phyloP scores from a whole-genome alignment of 2,888 invertebrate species.

The Torymus auratus region DNA sequence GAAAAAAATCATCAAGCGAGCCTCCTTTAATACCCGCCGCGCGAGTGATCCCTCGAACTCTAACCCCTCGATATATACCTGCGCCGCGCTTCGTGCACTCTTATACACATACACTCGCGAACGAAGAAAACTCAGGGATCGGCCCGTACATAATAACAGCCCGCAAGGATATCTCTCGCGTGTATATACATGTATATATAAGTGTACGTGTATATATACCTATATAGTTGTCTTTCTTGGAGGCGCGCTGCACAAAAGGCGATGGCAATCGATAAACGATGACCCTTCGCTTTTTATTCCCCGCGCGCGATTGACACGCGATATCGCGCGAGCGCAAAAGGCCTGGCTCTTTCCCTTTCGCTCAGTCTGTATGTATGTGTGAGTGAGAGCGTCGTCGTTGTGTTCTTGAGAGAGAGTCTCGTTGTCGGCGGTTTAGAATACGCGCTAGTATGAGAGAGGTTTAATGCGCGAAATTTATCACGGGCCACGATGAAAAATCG shows the following conservation, averaged over 20 bases:
- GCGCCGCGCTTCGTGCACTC: background rate
- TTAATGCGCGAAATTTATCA: constrained; percentile 50
- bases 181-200: background rate
- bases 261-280: constrained; percentile 60
- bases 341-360: background rate
- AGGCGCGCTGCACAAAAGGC: constrained; percentile 44
- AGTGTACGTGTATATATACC: background rate
- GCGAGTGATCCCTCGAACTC: constrained; percentile 49
- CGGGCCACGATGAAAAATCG: constrained; percentile 44
- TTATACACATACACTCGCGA: background rate
- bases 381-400: background rate
- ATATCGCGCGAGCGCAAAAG: constrained; percentile 38
- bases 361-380: background rate
- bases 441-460: background rate
- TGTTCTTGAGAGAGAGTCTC: background rate
- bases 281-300: constrained; percentile 58
- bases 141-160: constrained; percentile 45
- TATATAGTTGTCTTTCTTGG: constrained; percentile 40
- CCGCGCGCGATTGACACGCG: constrained; percentile 58
- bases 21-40: constrained; percentile 31
- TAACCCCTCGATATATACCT: constrained; percentile 20
- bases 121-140: constrained; percentile 1
- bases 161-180: constrained; percentile 6
- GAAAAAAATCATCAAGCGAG: constrained; percentile 5
- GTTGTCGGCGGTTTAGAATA: background rate